Base-by-base conservation (phyloP, 2,888 invertebrate species). In the Drosophila robusta region DNA sequence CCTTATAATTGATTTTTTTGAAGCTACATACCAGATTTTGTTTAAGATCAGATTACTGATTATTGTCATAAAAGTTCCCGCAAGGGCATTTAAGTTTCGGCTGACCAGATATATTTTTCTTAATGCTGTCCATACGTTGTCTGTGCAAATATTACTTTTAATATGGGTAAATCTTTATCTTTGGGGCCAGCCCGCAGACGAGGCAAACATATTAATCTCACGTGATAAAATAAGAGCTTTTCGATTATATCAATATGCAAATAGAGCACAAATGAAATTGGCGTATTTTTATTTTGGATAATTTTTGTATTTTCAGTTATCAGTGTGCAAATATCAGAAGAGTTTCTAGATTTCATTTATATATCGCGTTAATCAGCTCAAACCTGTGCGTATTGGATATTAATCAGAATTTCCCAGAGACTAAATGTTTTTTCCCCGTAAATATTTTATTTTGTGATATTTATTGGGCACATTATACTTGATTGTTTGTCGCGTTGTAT, bases 221-320 rank as follows among this genome's bases (percentile, higher is more conserved):
- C 50, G 41, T 24, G 46, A 51, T 46, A 34, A 47, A 57, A 58
- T 51, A 26, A 29, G n/a, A 41, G 16, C 39, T 42, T 41, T 16
- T 45, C 46, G 83, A 80, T 80, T 76, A 76, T 65, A 49, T 52
- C 26, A 54, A 42, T 52, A 56, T 64, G 47, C 69, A 45, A 58
- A 58, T 45, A 57, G 12, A 16, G 36, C 38, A 38, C 49, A 49
- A 72, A 73, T 72, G 57, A 16, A 26, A 52, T 55, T 42, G 24
- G 8, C 18, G 4, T 18, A 16, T 22, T 32, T 32, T 32, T 18
- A 8, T 24, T 36, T 18, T 26, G 6, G 7, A 26, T 26, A 6
- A 26, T 26, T 24, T 5, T 24, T 3, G 11, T 14, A 18, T 38
- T 38, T 38, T 5, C 16, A 38, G 24, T 11, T 38, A 24, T 24